Evolutionary conservation across 1,140 invertebrate genomes (phyloP), one percentile per base, ranked within the genome.

Genomic region (Branchinecta lynchi): DNA sequence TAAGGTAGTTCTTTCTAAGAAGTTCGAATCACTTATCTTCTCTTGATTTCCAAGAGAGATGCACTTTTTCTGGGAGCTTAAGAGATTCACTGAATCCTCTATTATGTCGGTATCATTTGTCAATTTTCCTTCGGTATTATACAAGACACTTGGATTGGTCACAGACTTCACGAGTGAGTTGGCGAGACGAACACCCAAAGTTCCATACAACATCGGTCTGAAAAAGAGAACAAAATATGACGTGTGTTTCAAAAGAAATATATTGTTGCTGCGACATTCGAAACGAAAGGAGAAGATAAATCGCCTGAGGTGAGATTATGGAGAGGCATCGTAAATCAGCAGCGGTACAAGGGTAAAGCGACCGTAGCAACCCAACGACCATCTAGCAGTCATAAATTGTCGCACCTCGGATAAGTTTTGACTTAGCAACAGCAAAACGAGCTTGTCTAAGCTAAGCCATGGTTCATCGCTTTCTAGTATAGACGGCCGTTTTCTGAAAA

Each of bases 151-250:
- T 69, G 78, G 76, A 0, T 79, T 76, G 65, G 80, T 72, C 65
- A 83, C 73, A 21, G 76, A 71, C 46, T 77, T 75, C 21, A 82
- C 66, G 65, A 82, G 75, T 12, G 80, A 79, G 45, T 75, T 69
- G 20, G 78, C 76, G 45, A 83, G 78, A 73, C 81, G 78, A n/a
- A 78, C 75, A 7, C 81, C 82, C 8, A 82, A 60, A 44, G 78
- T 73, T 65, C 81, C 81, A 74, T 80, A 82, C 45, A 81, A 72
- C 8, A 82, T 75, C 8, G 80, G 73, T 67, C 80, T 82, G 72
- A 51, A 74, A 70, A 74, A 68, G 51, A 73, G 15, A 12, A 67
- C 12, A 67, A 21, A 32, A 71, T 8, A 44, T 70, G n/a, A 71
- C 68, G 66, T 70, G 68, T 65, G 20, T n/a, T n/a, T n/a, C n/a